Conservation (phyloP, 2,797 vertebrate genomes). For the Hypotaenidia okinawae region DNA sequence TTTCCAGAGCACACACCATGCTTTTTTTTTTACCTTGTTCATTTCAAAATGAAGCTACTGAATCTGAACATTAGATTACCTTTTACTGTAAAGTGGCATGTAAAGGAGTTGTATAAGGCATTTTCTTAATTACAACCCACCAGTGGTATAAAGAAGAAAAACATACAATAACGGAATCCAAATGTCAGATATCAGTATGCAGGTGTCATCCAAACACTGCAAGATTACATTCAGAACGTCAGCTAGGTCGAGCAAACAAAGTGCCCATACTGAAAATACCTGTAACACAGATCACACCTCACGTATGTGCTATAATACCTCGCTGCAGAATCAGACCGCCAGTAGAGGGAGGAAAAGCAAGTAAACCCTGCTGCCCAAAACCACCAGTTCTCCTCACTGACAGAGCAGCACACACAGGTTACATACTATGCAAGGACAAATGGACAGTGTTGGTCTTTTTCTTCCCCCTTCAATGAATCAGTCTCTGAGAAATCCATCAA, state of each 20-base stretch:
- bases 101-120: background rate
- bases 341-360: conserved; percentile 5
- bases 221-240: background rate
- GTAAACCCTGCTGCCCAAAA: too few species aligned
- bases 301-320: fast-evolving
- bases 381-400: too few species aligned
- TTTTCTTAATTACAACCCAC: background rate
- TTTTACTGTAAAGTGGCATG: background rate
- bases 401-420: too few species aligned
- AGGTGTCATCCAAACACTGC: background rate
- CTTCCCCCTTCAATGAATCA: background rate
- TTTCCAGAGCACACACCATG: background rate
- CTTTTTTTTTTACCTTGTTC: background rate
- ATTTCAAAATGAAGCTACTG: background rate
- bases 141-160: background rate
- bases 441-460: fast-evolving
- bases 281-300: fast-evolving
- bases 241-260: background rate
- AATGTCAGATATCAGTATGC: fast-evolving
- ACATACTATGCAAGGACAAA: fast-evolving
- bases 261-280: background rate
- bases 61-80: background rate
- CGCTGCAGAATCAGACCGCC: background rate
- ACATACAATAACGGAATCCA: too few species aligned
- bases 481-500: background rate